Conservation (phyloP, 92 coral and sea anemone species). For the Pocillopora grandis region DNA sequence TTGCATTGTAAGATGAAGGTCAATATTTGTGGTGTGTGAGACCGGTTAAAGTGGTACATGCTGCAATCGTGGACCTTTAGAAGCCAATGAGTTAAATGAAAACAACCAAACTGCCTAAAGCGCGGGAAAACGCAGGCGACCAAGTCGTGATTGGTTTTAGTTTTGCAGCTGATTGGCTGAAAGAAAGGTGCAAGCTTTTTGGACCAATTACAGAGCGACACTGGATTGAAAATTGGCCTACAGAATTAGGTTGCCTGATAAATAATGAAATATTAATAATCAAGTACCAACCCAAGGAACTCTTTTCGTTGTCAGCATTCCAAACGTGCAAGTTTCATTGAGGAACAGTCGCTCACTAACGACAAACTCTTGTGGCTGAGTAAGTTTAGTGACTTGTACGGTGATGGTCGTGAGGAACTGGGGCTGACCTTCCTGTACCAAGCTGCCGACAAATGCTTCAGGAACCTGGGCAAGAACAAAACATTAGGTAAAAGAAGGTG, state of each 20-base stretch:
- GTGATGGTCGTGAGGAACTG: conserved; percentile 66
- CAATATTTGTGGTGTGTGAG: conserved; percentile 56
- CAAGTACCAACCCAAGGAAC: conserved; percentile 56
- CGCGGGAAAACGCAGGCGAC: no score
- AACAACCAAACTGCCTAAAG: no score
- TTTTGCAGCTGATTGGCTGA: no score
- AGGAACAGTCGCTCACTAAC: conserved; percentile 30
- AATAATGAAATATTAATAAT: neutral
- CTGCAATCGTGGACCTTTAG: conserved; percentile 6
- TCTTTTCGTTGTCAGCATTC: conserved; percentile 55
- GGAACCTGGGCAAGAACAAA: conserved; percentile 61
- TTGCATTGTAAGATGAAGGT: neutral
- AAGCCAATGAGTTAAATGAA: no score
- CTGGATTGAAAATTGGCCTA: no score
- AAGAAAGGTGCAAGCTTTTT: no score
- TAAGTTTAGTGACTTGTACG: conserved; percentile 39
- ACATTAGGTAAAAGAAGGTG: neutral
- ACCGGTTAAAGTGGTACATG: conserved; percentile 46
- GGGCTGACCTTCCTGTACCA: conserved; percentile 35
- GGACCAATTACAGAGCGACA: no score
- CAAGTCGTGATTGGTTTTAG: no score
- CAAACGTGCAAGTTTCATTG: conserved; percentile 40
- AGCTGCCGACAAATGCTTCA: conserved; percentile 48
- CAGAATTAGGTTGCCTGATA: no score
- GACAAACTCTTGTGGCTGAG: conserved; percentile 1